A percentile compares a stretch with the other conserved stretches of the same genome.
Evolutionary conservation across 1,140 invertebrate species (phyloP).

Genomic region (Grapholita molesta): DNA sequence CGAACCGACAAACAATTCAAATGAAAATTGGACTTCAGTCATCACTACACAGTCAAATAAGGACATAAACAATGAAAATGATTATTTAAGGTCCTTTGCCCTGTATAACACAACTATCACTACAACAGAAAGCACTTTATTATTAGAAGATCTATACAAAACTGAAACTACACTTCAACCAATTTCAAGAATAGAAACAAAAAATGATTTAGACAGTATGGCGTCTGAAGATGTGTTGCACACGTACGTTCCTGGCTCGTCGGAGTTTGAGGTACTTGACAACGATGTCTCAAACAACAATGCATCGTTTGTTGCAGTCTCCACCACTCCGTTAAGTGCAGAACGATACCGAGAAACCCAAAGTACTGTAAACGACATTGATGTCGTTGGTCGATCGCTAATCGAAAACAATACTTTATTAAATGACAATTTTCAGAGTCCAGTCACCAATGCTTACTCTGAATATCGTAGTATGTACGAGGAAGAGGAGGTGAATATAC

Average conservation of each 20-base stretch:
- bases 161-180: neutral
- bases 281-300: neutral
- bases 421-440: neutral
- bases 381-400: neutral
- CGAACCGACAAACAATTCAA: neutral
- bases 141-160: neutral
- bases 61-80: neutral
- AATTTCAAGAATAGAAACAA: neutral
- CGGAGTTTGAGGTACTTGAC: neutral
- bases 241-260: neutral
- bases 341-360: neutral
- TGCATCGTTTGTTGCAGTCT: neutral
- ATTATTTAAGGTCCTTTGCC: neutral
- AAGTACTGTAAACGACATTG: neutral
- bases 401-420: neutral
- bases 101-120: neutral
- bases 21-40: neutral
- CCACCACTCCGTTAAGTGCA: neutral
- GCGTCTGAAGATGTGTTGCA: neutral
- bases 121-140: neutral
- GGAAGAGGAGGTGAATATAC: slow-evolving; percentile 18
- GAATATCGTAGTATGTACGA: neutral
- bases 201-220: slow-evolving; percentile 8
- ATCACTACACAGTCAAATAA: neutral
- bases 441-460: neutral